Percentiles rank a stretch among this genome's conserved stretches.
These are phyloP conservation scores for Microplitis mediator DNA, from an alignment of 1,140 invertebrate genomes.

Conservation along the genomic window DNA sequence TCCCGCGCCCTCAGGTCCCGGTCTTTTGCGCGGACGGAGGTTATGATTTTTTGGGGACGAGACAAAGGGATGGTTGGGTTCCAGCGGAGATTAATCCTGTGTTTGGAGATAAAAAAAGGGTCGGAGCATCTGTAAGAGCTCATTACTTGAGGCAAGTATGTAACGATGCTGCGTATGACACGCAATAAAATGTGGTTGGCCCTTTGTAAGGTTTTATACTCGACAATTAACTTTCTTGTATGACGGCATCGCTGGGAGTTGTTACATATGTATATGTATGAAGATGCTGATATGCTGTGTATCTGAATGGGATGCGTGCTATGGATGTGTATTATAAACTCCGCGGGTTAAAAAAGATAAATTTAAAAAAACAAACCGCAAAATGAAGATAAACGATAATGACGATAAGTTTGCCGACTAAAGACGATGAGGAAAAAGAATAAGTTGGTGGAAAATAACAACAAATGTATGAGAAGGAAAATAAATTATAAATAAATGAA, in stretches of 20 bases:
- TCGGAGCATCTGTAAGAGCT: slow-evolving; percentile 34
- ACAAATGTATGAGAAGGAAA: too few relatives aligned
- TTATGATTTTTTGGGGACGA: background rate
- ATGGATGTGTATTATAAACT: too few relatives aligned
- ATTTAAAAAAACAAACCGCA: slow-evolving; percentile 18
- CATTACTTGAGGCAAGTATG: slow-evolving; percentile 45
- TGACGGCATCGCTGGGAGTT: background rate
- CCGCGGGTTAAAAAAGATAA: background rate
- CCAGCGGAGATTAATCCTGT: background rate
- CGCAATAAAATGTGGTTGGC: slow-evolving; percentile 44
- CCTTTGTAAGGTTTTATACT: slow-evolving; percentile 31
- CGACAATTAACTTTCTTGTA: slow-evolving; percentile 29
- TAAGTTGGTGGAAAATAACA: background rate
- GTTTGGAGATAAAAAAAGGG: background rate
- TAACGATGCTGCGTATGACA: slow-evolving; percentile 44
- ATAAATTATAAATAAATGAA: background rate
- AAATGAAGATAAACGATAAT: slow-evolving; percentile 34
- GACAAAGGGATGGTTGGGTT: background rate
- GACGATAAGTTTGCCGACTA: slow-evolving; percentile 16
- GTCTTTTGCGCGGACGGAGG: too few relatives aligned
- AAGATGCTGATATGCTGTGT: background rate
- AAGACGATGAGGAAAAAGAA: slow-evolving; percentile 18
- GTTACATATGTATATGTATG: background rate
- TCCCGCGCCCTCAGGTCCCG: too few relatives aligned
- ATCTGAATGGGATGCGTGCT: too few relatives aligned